Evolutionary conservation across 64 coral and sea anemone genomes (phyloP), one percentile per base, ranked within the genome.

Genomic region (Pocillopora damicornis): DNA sequence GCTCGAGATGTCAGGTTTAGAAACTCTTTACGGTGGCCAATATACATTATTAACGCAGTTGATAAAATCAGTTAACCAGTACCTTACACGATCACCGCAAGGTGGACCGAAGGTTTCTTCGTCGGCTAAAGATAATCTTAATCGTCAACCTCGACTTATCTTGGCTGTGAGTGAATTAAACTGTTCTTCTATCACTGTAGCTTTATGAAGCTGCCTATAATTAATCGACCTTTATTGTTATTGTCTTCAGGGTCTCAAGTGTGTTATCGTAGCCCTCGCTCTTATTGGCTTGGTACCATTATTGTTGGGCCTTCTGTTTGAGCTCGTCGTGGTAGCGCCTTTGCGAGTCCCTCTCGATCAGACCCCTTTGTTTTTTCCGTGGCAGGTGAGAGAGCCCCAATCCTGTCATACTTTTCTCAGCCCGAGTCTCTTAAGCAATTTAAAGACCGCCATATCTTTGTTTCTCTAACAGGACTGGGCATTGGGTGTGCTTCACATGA

Each of bases 281-380:
- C 93, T 95, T 9, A 92, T 99, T 73, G 97, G 97, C 26, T 26
- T 99, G 2, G 88, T 99, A 59, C 97, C 97, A 12, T 79, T 99
- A 17, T 75, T 99, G 42, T 90, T 99, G 30, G 97, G 97, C 2
- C 79, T 99, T 0, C 76, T 95, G 63, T 99, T 99, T 89, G 97
- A 99, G 90, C 91, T 99, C 57, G 91, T 99, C n/a, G 97, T 99
- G 62, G 97, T 99, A 13, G 89, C 92, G 17, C 97, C 97, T 88
- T 64, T 99, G n/a, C 97, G 97, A 58, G 97, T 99, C 61, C 87
- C 93, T 13, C 90, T 95, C 30, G 97, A 99, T 78, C 97, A 99
- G 90, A 95, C 97, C 58, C 97, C 97, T 17, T 81, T 99, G 36
- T 99, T 88, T 76, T 99, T 99, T 79, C 97, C 97, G 1, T 94